These are phyloP conservation scores for Arge pagana DNA, from an alignment of 2,888 invertebrate species.

Conservation along the genomic window DNA sequence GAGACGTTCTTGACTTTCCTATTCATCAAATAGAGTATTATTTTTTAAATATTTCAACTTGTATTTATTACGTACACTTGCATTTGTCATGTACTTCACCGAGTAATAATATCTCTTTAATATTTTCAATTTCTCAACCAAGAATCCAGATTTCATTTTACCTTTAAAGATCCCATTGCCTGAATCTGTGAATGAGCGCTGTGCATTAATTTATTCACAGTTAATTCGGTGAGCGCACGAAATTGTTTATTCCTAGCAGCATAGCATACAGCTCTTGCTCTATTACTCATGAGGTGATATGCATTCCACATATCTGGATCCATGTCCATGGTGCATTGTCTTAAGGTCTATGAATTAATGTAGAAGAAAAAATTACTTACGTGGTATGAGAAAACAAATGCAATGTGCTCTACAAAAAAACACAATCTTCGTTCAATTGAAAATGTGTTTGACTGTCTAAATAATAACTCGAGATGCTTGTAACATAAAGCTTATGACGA, in stretches of 20 bases:
- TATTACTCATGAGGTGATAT: conserved; percentile 70
- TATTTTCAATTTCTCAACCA: background rate
- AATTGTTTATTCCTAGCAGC: conserved; percentile 68
- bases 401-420: too few species aligned
- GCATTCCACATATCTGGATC: conserved; percentile 71
- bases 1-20: conserved; percentile 60
- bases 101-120: background rate
- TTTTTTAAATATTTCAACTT: background rate
- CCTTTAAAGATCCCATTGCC: conserved; percentile 58
- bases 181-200: conserved; percentile 61
- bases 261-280: conserved; percentile 72
- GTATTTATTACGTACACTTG: background rate
- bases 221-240: conserved; percentile 67
- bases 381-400: conserved; percentile 13
- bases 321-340: conserved; percentile 69
- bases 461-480: too few species aligned
- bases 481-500: too few species aligned
- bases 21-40: background rate
- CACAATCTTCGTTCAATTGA: too few species aligned
- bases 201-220: conserved; percentile 67
- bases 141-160: conserved; percentile 33
- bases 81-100: background rate
- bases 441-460: too few species aligned
- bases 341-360: conserved; percentile 58
- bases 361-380: conserved; percentile 22